phyloP scores from a whole-genome alignment of 2,113 vertebrate genomes.

The Seriola dumerili region DNA sequence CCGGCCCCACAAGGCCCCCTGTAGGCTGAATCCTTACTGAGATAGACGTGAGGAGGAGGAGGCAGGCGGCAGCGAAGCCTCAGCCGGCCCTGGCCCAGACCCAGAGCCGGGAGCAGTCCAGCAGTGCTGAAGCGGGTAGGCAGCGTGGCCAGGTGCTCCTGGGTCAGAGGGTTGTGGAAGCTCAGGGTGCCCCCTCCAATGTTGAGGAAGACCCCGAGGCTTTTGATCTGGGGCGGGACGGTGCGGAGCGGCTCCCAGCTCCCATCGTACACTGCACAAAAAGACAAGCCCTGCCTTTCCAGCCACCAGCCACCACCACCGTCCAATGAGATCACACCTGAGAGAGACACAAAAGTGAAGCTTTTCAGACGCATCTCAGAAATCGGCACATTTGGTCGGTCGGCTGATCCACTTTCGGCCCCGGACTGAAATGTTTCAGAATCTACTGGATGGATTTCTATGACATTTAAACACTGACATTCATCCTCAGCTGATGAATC shows the following conservation, averaged over 20 bases:
- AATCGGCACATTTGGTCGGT: too few relatives aligned
- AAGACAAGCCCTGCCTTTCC: conserved; percentile 62
- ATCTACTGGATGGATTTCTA: too few relatives aligned
- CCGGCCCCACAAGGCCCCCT: conserved; percentile 40
- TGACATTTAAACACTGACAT: neutral
- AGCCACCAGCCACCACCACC: conserved; percentile 75
- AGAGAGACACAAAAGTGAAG: neutral
- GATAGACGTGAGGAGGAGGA: conserved; percentile 74
- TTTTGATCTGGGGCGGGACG: conserved; percentile 79
- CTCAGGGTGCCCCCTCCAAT: conserved; percentile 75
- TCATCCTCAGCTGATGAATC: too few relatives aligned
- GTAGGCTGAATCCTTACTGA: conserved; percentile 71
- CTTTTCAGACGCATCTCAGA: too few relatives aligned
- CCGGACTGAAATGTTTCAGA: too few relatives aligned
- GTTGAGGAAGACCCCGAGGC: conserved; percentile 81
- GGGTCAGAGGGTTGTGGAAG: conserved; percentile 81
- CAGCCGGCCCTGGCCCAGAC: conserved; percentile 76
- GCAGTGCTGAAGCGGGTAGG: conserved; percentile 72
- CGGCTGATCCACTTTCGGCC: too few relatives aligned
- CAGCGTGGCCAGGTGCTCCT: conserved; percentile 77
- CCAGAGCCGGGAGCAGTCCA: conserved; percentile 72
- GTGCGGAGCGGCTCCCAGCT: conserved; percentile 65
- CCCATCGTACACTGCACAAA: conserved; percentile 72
- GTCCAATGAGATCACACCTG: conserved; percentile 77
- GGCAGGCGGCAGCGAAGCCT: conserved; percentile 74